Conservation (phyloP, 2,797 vertebrate species). For the Percopsis omiscomaycus region DNA sequence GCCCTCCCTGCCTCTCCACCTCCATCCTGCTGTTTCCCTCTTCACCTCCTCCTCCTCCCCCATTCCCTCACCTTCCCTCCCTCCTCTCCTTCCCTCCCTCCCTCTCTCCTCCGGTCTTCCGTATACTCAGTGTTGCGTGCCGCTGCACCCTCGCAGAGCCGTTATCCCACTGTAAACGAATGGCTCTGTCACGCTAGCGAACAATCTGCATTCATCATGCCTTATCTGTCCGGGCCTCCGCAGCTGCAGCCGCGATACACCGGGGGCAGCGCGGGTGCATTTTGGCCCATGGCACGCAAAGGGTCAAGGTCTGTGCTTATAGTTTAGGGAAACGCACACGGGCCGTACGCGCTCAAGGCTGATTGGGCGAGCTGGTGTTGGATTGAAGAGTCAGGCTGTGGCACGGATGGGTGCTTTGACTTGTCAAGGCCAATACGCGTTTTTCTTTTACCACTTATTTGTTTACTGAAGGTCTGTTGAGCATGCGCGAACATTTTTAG, state of each 20-base stretch:
- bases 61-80: slow-evolving; percentile 6
- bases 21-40: background rate
- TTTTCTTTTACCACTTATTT: slow-evolving; percentile 20
- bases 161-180: slow-evolving; percentile 71
- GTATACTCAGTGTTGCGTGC: slow-evolving; percentile 43
- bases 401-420: slow-evolving; percentile 46
- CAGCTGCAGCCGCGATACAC: slow-evolving; percentile 53
- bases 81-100: background rate
- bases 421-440: slow-evolving; percentile 54
- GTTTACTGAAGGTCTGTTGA: slow-evolving; percentile 55
- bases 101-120: slow-evolving; percentile 21
- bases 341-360: slow-evolving; percentile 54
- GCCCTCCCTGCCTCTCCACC: background rate
- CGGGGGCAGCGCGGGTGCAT: slow-evolving; percentile 48
- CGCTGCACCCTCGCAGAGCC: slow-evolving; percentile 48
- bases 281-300: slow-evolving; percentile 42
- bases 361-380: slow-evolving; percentile 61
- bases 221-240: slow-evolving; percentile 70
- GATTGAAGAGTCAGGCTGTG: slow-evolving; percentile 62
- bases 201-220: slow-evolving; percentile 82
- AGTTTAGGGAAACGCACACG: slow-evolving; percentile 53
- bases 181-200: slow-evolving; percentile 73
- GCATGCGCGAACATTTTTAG: slow-evolving; percentile 34
- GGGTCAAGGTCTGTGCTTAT: slow-evolving; percentile 66
- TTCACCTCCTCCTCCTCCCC: background rate